Evolutionary conservation across 2,888 invertebrate genomes (phyloP).

Genomic region (Iphiclides podalirius): DNA sequence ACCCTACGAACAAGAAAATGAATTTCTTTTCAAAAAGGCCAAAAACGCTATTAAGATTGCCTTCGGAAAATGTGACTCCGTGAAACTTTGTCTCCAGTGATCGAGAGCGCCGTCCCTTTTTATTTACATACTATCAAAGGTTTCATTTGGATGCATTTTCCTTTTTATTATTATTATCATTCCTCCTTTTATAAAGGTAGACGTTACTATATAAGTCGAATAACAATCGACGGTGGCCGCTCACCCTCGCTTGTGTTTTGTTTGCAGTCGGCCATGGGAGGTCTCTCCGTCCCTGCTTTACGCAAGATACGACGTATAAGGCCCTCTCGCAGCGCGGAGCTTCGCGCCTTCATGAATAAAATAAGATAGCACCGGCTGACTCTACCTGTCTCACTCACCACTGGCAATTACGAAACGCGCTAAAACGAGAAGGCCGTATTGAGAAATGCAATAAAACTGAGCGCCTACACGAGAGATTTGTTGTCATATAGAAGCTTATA

Average conservation of each 20-base stretch:
- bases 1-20: too few species aligned
- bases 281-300: constrained; percentile 49
- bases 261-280: constrained; percentile 55
- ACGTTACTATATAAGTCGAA: constrained; percentile 55
- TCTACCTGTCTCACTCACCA: constrained; percentile 53
- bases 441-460: constrained; percentile 65
- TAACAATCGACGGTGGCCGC: constrained; percentile 65
- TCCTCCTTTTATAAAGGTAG: constrained; percentile 48
- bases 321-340: constrained; percentile 48
- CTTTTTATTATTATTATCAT: constrained; percentile 55
- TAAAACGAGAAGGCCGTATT: constrained; percentile 45
- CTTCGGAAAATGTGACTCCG: too few species aligned
- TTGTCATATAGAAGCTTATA: constrained; percentile 50
- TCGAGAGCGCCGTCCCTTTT: constrained; percentile 7
- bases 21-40: too few species aligned
- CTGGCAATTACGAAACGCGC: constrained; percentile 31
- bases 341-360: constrained; percentile 65
- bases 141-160: constrained; percentile 55
- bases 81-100: too few species aligned
- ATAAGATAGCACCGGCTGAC: constrained; percentile 55
- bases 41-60: too few species aligned
- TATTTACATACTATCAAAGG: constrained; percentile 49
- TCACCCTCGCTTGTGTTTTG: constrained; percentile 59
- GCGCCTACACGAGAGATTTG: constrained; percentile 60
- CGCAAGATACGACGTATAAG: constrained; percentile 43